Conservation (phyloP, 1,140 invertebrate genomes). For the Adoxophyes honmai region DNA sequence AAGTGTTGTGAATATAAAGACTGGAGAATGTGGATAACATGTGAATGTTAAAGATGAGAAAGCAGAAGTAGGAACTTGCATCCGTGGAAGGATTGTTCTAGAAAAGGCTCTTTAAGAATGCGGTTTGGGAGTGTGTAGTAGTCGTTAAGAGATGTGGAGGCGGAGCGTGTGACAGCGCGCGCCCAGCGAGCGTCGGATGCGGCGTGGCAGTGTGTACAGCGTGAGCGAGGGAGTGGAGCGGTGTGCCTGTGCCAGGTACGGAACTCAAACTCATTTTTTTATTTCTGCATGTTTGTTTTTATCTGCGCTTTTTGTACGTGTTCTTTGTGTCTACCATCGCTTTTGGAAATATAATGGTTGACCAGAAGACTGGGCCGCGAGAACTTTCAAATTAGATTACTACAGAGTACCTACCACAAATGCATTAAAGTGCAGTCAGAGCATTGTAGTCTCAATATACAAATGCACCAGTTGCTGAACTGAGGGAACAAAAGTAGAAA, state of each 20-base stretch:
- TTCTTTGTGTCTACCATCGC: too few relatives aligned
- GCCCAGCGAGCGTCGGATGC: constrained; percentile 46
- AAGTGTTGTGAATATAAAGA: not conserved
- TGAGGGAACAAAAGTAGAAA: too few relatives aligned
- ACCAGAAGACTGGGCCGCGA: too few relatives aligned
- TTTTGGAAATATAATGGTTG: too few relatives aligned
- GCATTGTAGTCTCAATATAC: too few relatives aligned
- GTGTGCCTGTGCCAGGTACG: constrained; percentile 65
- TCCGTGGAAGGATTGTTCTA: not conserved
- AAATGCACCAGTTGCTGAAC: too few relatives aligned
- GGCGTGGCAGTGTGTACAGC: constrained; percentile 67
- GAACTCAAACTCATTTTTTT: too few relatives aligned
- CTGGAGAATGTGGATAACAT: constrained; percentile 3
- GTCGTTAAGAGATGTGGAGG: constrained; percentile 26
- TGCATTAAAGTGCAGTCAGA: too few relatives aligned
- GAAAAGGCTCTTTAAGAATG: constrained; percentile 5
- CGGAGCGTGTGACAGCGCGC: constrained; percentile 34
- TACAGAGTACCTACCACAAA: too few relatives aligned
- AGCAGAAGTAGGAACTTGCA: not conserved
- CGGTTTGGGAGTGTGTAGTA: constrained; percentile 9
- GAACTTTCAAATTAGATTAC: too few relatives aligned
- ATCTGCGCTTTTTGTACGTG: too few relatives aligned
- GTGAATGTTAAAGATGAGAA: not conserved
- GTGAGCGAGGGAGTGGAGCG: constrained; percentile 68
- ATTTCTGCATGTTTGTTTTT: too few relatives aligned